A percentile compares a stretch with the other conserved stretches of the same genome.
Evolutionary conservation across 2,113 vertebrate genomes (phyloP).

Genomic region (Coreoperca whiteheadi): DNA sequence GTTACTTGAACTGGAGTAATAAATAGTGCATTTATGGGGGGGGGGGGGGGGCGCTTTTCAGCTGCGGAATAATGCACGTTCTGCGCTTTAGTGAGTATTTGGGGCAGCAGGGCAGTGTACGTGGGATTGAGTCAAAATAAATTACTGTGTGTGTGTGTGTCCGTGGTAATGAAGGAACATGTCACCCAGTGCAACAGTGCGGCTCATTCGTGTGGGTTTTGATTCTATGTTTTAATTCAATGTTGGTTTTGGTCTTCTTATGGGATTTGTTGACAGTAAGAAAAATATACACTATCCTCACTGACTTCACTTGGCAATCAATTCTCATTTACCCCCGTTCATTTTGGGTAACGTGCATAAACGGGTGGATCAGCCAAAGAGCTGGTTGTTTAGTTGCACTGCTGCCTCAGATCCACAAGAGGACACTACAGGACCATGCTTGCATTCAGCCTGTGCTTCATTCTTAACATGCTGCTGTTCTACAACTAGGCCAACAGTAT

Average conservation of each 20-base stretch:
- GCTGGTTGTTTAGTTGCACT: constrained; percentile 27
- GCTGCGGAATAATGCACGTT: not conserved
- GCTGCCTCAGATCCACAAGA: constrained; percentile 62
- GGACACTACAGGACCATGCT: constrained; percentile 44
- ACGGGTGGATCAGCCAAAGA: not conserved
- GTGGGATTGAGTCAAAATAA: not conserved
- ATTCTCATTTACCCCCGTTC: not conserved
- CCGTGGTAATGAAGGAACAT: not conserved
- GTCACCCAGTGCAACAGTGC: not conserved
- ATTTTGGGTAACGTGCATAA: too few relatives aligned
- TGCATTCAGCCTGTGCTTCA: not conserved
- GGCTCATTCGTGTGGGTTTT: not conserved
- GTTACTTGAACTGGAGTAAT: too few relatives aligned
- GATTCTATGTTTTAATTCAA: too few relatives aligned
- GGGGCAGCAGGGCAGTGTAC: not conserved
- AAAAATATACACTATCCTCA: not conserved
- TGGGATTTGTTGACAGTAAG: not conserved
- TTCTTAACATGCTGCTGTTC: not conserved
- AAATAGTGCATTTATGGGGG: too few relatives aligned
- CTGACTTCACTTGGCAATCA: not conserved
- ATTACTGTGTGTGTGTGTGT: not conserved
- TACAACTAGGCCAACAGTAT: not conserved
- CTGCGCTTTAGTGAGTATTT: not conserved
- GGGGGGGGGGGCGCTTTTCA: constrained; percentile 7
- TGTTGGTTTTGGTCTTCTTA: not conserved